Evolutionary conservation across 2,797 vertebrate species (phyloP).

Genomic region (Acomys russatus): DNA sequence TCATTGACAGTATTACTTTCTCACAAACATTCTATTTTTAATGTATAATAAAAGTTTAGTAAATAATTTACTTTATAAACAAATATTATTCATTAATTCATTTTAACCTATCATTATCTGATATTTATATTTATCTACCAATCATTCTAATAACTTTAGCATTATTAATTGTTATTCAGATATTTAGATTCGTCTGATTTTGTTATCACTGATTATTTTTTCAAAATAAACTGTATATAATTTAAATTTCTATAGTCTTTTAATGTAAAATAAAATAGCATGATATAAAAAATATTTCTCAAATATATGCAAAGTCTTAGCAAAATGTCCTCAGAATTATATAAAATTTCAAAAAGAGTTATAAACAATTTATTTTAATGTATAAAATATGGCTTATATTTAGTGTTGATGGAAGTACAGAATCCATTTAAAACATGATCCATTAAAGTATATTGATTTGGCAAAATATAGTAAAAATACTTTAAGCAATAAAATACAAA

Average conservation of each 20-base stretch:
- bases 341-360: neutral
- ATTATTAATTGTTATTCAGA: neutral
- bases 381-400: neutral
- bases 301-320: neutral
- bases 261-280: neutral
- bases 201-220: neutral
- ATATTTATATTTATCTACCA: neutral
- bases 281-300: neutral
- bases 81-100: neutral
- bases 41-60: neutral
- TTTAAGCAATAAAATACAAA: neutral
- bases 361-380: neutral
- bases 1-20: neutral
- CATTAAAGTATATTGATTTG: neutral
- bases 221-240: neutral
- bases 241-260: neutral
- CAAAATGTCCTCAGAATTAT: neutral
- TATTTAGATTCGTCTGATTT: neutral
- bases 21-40: neutral
- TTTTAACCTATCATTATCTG: neutral
- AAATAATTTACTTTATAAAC: neutral
- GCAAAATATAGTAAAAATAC: neutral
- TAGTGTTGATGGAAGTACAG: neutral
- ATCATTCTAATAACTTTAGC: neutral
- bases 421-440: neutral